A percentile compares a stretch with the other conserved stretches of the same genome.
Evolutionary conservation across 2,888 invertebrate species (phyloP).

Genomic region (Cacoxenus indagator): DNA sequence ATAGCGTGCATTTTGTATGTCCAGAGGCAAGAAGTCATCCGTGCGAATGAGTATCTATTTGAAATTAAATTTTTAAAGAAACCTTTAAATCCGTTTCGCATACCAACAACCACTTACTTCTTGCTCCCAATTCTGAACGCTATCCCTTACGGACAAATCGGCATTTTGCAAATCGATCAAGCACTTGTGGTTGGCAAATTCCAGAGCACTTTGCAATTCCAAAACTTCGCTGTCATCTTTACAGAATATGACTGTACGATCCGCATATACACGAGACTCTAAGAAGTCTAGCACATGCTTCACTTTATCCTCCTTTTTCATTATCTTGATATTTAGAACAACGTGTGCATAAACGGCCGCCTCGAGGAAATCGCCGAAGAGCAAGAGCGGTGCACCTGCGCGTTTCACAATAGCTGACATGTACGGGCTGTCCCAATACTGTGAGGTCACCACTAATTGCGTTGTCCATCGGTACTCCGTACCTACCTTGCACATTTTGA

Average conservation of each 20-base stretch:
- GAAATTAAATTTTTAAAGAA: no score
- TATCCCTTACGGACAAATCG: conserved; percentile 29
- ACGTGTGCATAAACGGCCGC: conserved; percentile 80
- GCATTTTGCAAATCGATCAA: conserved; percentile 41
- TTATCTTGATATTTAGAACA: conserved; percentile 71
- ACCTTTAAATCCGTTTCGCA: neutral
- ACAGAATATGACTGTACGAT: conserved; percentile 77
- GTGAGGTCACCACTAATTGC: conserved; percentile 75
- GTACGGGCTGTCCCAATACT: conserved; percentile 75
- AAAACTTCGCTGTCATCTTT: conserved; percentile 74
- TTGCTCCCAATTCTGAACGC: conserved; percentile 48
- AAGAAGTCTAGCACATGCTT: conserved; percentile 72
- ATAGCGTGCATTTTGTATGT: conserved; percentile 76
- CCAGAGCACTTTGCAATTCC: conserved; percentile 57
- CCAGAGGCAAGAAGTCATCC: conserved; percentile 77
- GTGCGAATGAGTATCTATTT: conserved; percentile 74
- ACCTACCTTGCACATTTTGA: conserved; percentile 33
- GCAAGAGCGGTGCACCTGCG: conserved; percentile 75
- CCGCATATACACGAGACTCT: conserved; percentile 68
- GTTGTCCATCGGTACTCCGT: conserved; percentile 49
- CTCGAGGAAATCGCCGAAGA: conserved; percentile 81
- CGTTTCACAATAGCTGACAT: conserved; percentile 72
- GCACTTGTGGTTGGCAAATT: conserved; percentile 41
- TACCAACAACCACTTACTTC: conserved; percentile 38
- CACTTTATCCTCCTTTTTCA: conserved; percentile 46